These are phyloP conservation scores for Perca flavescens DNA, from an alignment of 2,113 vertebrate genomes.

Conservation along the genomic window DNA sequence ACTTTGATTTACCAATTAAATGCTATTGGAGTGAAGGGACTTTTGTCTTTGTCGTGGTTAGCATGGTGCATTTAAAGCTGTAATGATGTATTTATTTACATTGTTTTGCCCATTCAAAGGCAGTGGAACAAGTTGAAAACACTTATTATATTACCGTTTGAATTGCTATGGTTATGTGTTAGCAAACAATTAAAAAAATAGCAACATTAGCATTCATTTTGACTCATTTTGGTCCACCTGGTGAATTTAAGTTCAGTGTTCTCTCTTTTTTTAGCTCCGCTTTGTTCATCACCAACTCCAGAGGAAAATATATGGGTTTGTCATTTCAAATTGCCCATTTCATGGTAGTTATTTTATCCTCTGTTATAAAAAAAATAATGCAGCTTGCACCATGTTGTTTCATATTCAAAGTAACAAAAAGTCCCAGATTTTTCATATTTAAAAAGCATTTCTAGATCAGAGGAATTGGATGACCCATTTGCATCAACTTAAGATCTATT, in stretches of 20 bases:
- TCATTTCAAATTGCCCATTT: too few relatives aligned
- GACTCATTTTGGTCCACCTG: not conserved
- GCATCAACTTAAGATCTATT: not conserved
- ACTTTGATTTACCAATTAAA: not conserved
- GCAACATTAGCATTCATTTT: not conserved
- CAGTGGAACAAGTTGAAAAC: not conserved
- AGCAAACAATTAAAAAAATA: not conserved
- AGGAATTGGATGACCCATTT: not conserved
- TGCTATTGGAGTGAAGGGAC: not conserved
- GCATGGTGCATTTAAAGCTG: not conserved
- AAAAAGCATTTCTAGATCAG: too few relatives aligned
- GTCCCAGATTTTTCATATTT: too few relatives aligned
- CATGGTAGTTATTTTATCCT: too few relatives aligned
- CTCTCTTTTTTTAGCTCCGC: not conserved
- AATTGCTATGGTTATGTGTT: not conserved
- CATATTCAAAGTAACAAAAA: too few relatives aligned
- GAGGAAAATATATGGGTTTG: not conserved
- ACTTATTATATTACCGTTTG: not conserved
- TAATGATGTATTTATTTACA: too few relatives aligned
- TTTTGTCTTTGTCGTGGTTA: not conserved
- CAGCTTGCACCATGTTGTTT: too few relatives aligned
- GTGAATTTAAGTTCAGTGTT: not conserved
- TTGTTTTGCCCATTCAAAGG: not conserved
- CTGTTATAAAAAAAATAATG: too few relatives aligned
- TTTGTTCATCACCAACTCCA: not conserved